Base-by-base conservation (phyloP, 2,797 vertebrate genomes). In the Crocodylus rhombifer region DNA sequence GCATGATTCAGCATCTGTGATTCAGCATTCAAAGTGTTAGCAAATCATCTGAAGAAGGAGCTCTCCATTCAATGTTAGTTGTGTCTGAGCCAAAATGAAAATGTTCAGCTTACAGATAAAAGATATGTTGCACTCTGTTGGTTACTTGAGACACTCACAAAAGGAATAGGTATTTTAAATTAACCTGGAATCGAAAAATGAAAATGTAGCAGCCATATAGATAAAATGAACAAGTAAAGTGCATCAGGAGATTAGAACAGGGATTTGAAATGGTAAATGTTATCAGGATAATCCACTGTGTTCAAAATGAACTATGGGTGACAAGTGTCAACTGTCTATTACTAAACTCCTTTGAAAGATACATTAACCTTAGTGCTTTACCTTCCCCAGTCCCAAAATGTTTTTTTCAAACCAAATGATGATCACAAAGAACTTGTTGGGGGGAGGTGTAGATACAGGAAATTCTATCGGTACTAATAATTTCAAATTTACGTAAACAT, bases 41-140 rank as follows among this genome's bases (percentile, higher is more conserved):
- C 88, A 91, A 89, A 87, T 81, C 91, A 42, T 77, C 86, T 78
- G 87, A n/a, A 67, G 85, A 90, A 89, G 74, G 82, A 60, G 69
- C 71, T 33, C 77, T 58, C 79, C 20, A 2, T 65, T 30, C 2
- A 2, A 62, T 57, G 21, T 14, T 20, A 2, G 15, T 12, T 83
- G 23, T 33, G 42, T 58, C 57, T 30, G 20, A 61, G 62, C 11
- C 51, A 13, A 78, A 56, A 61, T 56, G 26, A 33, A 80, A 74
- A 80, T 36, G 30, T 74, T 4, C 51, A 42, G 65, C 13, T 13
- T 20, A 74, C 77, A 65, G 33, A 61, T 65, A 65, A 62, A 83
- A 65, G 25, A 11, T 61, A 67, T 5, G 60, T 4, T 73, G 14
- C 9, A 87, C 61, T 75, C 42, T 56, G 73, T 84, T 75, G 60